Evolutionary conservation across 1,140 invertebrate species (phyloP), one percentile per base, ranked within the genome.

Genomic region (Chymomyza costata): DNA sequence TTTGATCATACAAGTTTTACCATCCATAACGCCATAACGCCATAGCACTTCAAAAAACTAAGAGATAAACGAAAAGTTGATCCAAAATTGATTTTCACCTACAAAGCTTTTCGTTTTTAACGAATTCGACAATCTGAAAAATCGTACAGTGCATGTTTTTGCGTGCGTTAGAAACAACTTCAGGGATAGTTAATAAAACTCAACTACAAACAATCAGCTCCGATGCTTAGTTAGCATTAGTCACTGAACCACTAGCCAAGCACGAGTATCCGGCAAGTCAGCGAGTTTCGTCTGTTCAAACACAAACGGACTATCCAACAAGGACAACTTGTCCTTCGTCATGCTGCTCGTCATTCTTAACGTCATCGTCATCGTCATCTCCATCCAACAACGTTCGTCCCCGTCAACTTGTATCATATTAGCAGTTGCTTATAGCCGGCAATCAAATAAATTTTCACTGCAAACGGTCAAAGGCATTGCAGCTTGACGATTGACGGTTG

Each of bases 381-480:
- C 39, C 28, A 37, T 52, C 38, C 5, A 28, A 28, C 25, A 28
- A 28, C 25, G 10, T 28, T 10, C 5, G 10, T 10, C 5, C 25
- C 32, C 58, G 66, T 71, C 67, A 55, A 46, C 73, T 73, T 80
- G 73, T 80, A 65, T 73, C 73, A 78, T 80, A 78, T 80, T 80
- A 80, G 67, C 49, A 80, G 67, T 73, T 68, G 73, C 71, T 78
- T 80, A 78, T 78, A 65, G 67, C 67, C 47, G 49, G 74, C 74
- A 80, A 80, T 80, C 74, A 80, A 80, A 80, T 80, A 80, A 80
- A 80, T 80, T 80, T 78, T 80, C 74, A 74, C 73, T 74, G 56
- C 58, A 68, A 65, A 37, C 74, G 67, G 78, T 80, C 74, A 80
- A 80, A 80, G 74, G 49, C 67, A 68, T 2, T 5, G n/a, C 40